These are phyloP conservation scores for Melanerpes aurifrons DNA, from an alignment of 2,113 vertebrate species.

Conservation along the genomic window DNA sequence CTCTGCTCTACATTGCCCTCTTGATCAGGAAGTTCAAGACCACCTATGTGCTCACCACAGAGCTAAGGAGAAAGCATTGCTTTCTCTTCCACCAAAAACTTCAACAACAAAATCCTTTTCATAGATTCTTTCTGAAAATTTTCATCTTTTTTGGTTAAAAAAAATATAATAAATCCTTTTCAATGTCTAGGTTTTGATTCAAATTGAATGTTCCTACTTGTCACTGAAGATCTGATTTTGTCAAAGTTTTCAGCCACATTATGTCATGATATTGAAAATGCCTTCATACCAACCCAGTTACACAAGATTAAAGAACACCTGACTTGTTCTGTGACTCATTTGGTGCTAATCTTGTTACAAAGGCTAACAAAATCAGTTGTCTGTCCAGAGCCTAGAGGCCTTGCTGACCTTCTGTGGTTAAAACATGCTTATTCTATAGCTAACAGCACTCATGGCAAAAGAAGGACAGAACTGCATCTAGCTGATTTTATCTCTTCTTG, in stretches of 20 bases:
- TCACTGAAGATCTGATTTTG: not conserved
- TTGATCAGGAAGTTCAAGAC: not conserved
- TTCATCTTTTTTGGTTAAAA: not conserved
- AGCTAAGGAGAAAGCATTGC: not conserved
- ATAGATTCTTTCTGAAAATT: not conserved
- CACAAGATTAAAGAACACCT: conserved; percentile 51
- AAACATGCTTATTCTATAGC: not conserved
- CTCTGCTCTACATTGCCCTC: not conserved
- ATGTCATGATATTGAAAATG: not conserved
- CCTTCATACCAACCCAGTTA: conserved; percentile 2
- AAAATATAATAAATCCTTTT: not conserved
- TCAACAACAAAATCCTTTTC: not conserved
- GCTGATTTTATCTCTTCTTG: not conserved
- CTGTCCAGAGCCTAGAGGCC: not conserved
- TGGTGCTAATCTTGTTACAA: conserved; percentile 27
- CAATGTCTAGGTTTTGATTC: not conserved
- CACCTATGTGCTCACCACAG: not conserved
- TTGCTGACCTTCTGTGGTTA: conserved; percentile 14
- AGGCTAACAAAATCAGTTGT: conserved; percentile 24
- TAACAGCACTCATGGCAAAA: not conserved
- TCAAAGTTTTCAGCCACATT: not conserved
- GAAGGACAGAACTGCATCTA: not conserved
- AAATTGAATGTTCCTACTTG: not conserved
- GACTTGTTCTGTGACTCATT: conserved; percentile 12
- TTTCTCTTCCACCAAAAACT: not conserved